A percentile compares a stretch with the other conserved stretches of the same genome.
Evolutionary conservation across 2,797 vertebrate genomes (phyloP).

Genomic region (Nannoperca obscura): DNA sequence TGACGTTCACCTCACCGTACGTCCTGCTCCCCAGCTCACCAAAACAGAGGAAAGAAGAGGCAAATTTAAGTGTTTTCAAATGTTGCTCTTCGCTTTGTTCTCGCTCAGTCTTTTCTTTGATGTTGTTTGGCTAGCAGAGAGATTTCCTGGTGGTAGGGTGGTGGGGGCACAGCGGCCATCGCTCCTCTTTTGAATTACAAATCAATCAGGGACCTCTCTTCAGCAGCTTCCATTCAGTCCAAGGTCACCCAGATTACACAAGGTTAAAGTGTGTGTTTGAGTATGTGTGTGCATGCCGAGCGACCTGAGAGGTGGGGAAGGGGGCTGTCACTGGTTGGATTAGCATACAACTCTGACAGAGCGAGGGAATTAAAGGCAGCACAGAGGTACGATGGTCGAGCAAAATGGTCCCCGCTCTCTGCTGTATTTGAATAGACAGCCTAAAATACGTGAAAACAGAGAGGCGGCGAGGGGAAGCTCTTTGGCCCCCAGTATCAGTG

Average conservation of each 20-base stretch:
- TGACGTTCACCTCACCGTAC: slow-evolving; percentile 64
- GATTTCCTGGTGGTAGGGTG: background rate
- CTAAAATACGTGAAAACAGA: slow-evolving; percentile 89
- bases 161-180: slow-evolving; percentile 70
- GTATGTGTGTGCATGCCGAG: slow-evolving; percentile 39
- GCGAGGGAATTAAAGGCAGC: slow-evolving; percentile 88
- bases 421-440: slow-evolving; percentile 90
- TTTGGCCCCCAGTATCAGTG: slow-evolving; percentile 87
- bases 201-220: slow-evolving; percentile 90
- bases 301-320: slow-evolving; percentile 20
- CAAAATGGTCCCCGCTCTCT: slow-evolving; percentile 74
- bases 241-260: slow-evolving; percentile 97
- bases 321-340: slow-evolving; percentile 85
- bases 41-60: slow-evolving; percentile 17
- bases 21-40: background rate
- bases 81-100: slow-evolving; percentile 52
- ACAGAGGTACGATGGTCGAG: slow-evolving; percentile 65
- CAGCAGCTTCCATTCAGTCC: slow-evolving; percentile 71
- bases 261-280: slow-evolving; percentile 86
- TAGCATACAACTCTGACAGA: slow-evolving; percentile 92
- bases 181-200: slow-evolving; percentile 93
- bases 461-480: slow-evolving; percentile 82
- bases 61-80: slow-evolving; percentile 39
- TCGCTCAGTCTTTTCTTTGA: slow-evolving; percentile 64
- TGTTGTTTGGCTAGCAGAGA: slow-evolving; percentile 21